Percentiles rank a stretch among this genome's conserved stretches.
These are phyloP conservation scores for Acrossocheilus wenchowensis DNA, from an alignment of 2,797 vertebrate genomes.

Conservation along the genomic window DNA sequence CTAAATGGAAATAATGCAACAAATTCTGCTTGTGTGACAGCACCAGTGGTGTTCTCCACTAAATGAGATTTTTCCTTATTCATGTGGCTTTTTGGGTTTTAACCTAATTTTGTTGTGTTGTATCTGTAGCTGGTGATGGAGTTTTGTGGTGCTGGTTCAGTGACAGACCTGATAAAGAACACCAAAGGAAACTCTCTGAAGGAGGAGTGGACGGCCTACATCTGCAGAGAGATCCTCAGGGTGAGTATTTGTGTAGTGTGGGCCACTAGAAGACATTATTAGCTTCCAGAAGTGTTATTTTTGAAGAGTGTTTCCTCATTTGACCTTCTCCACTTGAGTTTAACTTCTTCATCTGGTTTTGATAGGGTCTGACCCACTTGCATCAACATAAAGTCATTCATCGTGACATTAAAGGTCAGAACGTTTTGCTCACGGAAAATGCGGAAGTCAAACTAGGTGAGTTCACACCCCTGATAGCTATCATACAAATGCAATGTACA, in stretches of 20 bases:
- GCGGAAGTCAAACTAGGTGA: slow-evolving; percentile 97
- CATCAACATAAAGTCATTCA: slow-evolving; percentile 99
- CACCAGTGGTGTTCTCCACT: no score
- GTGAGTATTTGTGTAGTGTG: slow-evolving; percentile 70
- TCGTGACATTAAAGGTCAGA: slow-evolving; percentile 97
- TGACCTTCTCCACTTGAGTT: not conserved
- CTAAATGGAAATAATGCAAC: not conserved
- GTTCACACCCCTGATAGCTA: slow-evolving; percentile 13
- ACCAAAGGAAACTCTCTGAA: slow-evolving; percentile 97
- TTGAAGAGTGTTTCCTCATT: not conserved
- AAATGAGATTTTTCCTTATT: not conserved
- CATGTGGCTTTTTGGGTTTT: not conserved
- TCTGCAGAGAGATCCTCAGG: slow-evolving; percentile 97
- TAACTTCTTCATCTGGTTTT: slow-evolving; percentile 23
- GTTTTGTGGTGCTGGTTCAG: slow-evolving; percentile 95
- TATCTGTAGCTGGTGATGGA: slow-evolving; percentile 93
- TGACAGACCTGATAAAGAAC: slow-evolving; percentile 98
- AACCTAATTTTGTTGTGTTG: slow-evolving; percentile 5
- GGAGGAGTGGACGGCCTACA: slow-evolving; percentile 97
- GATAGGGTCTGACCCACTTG: slow-evolving; percentile 95
- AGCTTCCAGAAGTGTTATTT: slow-evolving; percentile 1
- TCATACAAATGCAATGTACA: not conserved
- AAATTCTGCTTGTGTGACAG: no score
- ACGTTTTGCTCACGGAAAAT: slow-evolving; percentile 95
- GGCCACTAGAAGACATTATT: not conserved